Evolutionary conservation across 2,888 invertebrate genomes (phyloP), one percentile per base, ranked within the genome.

Genomic region (Trisateles emortualis): DNA sequence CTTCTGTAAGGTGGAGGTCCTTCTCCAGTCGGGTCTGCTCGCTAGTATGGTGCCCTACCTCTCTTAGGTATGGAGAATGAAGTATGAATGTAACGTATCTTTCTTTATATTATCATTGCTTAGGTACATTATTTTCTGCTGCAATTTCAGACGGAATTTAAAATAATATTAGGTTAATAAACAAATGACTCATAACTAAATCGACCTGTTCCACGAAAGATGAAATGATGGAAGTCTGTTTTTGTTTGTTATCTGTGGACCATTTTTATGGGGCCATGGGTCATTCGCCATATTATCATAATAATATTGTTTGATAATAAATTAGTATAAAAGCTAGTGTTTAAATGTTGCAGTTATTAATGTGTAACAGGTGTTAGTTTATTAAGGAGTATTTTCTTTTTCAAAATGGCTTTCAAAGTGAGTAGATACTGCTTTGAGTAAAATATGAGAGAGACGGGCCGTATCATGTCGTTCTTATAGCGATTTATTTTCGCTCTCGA

Each of bases 321-420:
- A 1, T 10, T 33, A 36, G 33, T 64, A 64, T 68, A 68, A 51
- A 64, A 64, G 35, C 44, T 42, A 45, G 26, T 32, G 43, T 30
- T 24, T 16, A 42, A 11, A 35, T 42, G 3, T 14, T 0, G 22
- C 43, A n/a, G 30, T n/a, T n/a, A n/a, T n/a, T n/a, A n/a, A n/a
- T n/a, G n/a, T n/a, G n/a, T n/a, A 5, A 30, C 19, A 3, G 24
- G 17, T 0, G 30, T 36, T 33, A 36, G 17, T 39, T 47, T 35
- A 9, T 6, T n/a, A 11, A 29, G 8, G 2, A 2, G 14, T 26
- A 26, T 8, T 26, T 26, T 26, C 26, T 3, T 36, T 6, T 5
- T 30, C 32, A 59, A 51, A 1, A 65, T 65, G 65, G 65, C 60
- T 35, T 52, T 64, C 16, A 65, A 69, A 60, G 65, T 69, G 10